A percentile compares a stretch with the other conserved stretches of the same genome.
phyloP scores from a whole-genome alignment of 2,888 invertebrate species.

The Ferrisia virgata region DNA sequence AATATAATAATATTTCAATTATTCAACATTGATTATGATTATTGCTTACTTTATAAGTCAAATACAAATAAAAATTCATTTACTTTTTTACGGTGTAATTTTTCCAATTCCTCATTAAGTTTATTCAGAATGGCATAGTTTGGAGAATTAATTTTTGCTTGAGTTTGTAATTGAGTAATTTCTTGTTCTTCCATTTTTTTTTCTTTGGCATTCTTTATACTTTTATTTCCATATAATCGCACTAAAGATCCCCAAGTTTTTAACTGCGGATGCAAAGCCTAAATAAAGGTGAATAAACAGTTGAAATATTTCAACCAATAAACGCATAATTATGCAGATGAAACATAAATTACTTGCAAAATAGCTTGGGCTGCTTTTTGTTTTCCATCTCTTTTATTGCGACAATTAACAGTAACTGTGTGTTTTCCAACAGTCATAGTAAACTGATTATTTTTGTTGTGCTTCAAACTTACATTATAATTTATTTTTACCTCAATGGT shows the following conservation, averaged over 20 bases:
- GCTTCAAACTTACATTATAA: slow-evolving; percentile 79
- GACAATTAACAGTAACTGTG: slow-evolving; percentile 81
- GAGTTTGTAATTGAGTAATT: slow-evolving; percentile 83
- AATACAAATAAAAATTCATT: background rate
- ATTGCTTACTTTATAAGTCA: background rate
- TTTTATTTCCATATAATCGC: slow-evolving; percentile 86
- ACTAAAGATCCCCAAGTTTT: slow-evolving; percentile 91
- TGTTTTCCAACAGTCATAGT: slow-evolving; percentile 93
- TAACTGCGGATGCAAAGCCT: slow-evolving; percentile 91
- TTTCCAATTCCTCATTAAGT: slow-evolving; percentile 75
- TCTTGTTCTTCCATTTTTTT: slow-evolving; percentile 89
- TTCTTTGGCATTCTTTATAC: slow-evolving; percentile 86
- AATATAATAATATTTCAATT: too few species aligned
- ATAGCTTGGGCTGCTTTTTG: slow-evolving; percentile 94
- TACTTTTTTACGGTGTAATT: slow-evolving; percentile 60
- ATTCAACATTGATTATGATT: background rate
- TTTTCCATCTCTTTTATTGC: slow-evolving; percentile 94
- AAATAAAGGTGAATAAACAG: slow-evolving; percentile 48
- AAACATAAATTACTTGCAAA: slow-evolving; percentile 61
- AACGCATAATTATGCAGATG: slow-evolving; percentile 57
- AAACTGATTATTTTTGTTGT: slow-evolving; percentile 75
- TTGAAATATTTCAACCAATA: slow-evolving; percentile 65
- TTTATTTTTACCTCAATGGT: slow-evolving; percentile 83
- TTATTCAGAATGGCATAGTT: slow-evolving; percentile 87
- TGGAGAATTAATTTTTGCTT: slow-evolving; percentile 84